Evolutionary conservation across 2,113 vertebrate species (phyloP), one percentile per base, ranked within the genome.

Genomic region (Arothron firmamentum): DNA sequence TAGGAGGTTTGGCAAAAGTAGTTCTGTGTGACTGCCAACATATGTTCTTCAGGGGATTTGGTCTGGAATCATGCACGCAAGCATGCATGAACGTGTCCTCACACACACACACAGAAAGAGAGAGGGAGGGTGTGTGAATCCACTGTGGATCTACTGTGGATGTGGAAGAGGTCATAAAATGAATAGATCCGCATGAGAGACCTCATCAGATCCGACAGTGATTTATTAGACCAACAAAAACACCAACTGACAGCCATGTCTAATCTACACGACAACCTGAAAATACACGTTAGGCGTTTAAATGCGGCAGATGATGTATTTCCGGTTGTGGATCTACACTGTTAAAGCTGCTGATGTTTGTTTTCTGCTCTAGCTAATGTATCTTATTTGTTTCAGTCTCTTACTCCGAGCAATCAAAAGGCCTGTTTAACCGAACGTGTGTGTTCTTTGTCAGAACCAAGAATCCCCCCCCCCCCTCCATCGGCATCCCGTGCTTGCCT

Each of bases 1-100:
- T 55, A 72, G 82, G 69, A 67, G 68, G 53, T 75, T 80, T 89
- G 88, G 88, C 86, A 81, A 47, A 53, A 25, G 46, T 66, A n/a
- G 43, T 41, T 71, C 18, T 19, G 50, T 62, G 25, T 75, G 53
- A 10, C 74, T 85, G 88, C 88, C 87, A 89, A 79, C 67, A 81
- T 47, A 66, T 62, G 71, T 62, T 80, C 85, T 86, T 79, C 67
- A 19, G 63, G 81, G 82, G 74, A 62, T 75, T 71, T 48, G 77
- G 74, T 63, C 65, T 76, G 65, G 65, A 81, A 49, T 17, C 6
- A 56, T 59, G 48, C 56, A 73, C 49, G 63, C 56, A 57, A 3
- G 25, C 25, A 25, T 5, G 25, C 5, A 5, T 25, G 25, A 3
- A 25, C 25, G 5, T 5, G 5, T n/a, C n/a, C n/a, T n/a, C 58